Evolutionary conservation across 2,888 invertebrate genomes (phyloP), one percentile per base, ranked within the genome.

Genomic region (Netelia fuscicornis): DNA sequence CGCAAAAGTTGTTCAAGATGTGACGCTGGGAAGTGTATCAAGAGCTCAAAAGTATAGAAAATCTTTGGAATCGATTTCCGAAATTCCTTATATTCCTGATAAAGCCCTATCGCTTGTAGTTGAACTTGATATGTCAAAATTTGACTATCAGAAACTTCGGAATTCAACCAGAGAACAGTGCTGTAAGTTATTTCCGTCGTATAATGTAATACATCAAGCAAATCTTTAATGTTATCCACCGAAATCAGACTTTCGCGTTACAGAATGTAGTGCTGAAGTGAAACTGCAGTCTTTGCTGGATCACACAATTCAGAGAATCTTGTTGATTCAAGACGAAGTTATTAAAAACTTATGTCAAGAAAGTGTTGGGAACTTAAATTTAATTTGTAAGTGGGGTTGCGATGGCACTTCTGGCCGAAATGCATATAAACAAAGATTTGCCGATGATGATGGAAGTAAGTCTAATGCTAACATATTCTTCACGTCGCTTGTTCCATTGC

Each of bases 181-280:
- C 90, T 89, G 86, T 87, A 86, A 70, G 71, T 79, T 84, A 81
- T 75, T 65, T n/a, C n/a, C n/a, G n/a, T n/a, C n/a, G n/a, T n/a
- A n/a, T n/a, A n/a, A n/a, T n/a, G n/a, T n/a, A n/a, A n/a, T n/a
- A n/a, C n/a, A n/a, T n/a, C n/a, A n/a, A n/a, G n/a, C n/a, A n/a
- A n/a, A n/a, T n/a, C n/a, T n/a, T n/a, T n/a, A n/a, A n/a, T n/a
- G n/a, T n/a, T n/a, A n/a, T n/a, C n/a, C n/a, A n/a, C n/a, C n/a
- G n/a, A n/a, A n/a, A n/a, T n/a, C n/a, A n/a, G n/a, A n/a, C n/a
- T n/a, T 11, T 62, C 72, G 67, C 67, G n/a, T 68, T 25, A 68
- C 68, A 25, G 68, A 68, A 68, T 52, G 48, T 68, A 52, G 23
- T 52, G 67, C 67, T 48, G 48, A 48, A 58, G 72, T 72, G 58